phyloP scores from a whole-genome alignment of 2,888 invertebrate genomes.

The Sphaeridia pumilis region DNA sequence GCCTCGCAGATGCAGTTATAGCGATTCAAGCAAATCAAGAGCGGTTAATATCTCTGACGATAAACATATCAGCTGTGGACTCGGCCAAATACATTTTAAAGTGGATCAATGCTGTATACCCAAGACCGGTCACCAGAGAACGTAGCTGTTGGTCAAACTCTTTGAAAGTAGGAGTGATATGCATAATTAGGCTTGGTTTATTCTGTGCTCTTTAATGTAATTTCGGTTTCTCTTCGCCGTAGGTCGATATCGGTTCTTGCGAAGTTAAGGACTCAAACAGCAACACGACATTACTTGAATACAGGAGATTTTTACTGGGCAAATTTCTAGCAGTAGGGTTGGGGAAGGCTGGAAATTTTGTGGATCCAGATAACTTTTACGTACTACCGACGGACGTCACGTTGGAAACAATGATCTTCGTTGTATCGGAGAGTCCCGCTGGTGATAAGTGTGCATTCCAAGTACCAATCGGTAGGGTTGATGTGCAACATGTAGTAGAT shows the following conservation, averaged over 20 bases:
- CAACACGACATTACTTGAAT: slow-evolving; percentile 6
- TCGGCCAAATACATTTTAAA: too few relatives aligned
- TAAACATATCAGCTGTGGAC: too few relatives aligned
- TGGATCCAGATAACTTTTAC: slow-evolving; percentile 5
- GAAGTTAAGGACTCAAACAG: background rate
- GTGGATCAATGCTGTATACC: too few relatives aligned
- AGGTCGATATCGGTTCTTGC: slow-evolving; percentile 10
- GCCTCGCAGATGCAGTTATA: too few relatives aligned
- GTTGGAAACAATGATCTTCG: background rate
- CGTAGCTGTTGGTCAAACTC: too few relatives aligned
- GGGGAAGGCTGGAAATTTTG: slow-evolving; percentile 15
- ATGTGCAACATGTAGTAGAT: background rate
- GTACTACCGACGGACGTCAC: slow-evolving; percentile 2
- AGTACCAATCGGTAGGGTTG: slow-evolving; percentile 1
- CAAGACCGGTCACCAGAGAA: too few relatives aligned
- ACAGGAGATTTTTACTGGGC: slow-evolving; percentile 16
- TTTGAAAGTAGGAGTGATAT: too few relatives aligned
- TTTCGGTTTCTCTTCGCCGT: slow-evolving; percentile 1
- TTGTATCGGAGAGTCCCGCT: background rate
- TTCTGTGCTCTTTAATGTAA: too few relatives aligned
- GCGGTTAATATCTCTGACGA: too few relatives aligned
- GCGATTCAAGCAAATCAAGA: too few relatives aligned
- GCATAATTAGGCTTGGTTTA: too few relatives aligned
- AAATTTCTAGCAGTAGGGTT: slow-evolving; percentile 7
- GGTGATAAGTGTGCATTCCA: background rate